Evolutionary conservation across 2,797 vertebrate species (phyloP), one percentile per base, ranked within the genome.

Genomic region (Sparidentex hasta): DNA sequence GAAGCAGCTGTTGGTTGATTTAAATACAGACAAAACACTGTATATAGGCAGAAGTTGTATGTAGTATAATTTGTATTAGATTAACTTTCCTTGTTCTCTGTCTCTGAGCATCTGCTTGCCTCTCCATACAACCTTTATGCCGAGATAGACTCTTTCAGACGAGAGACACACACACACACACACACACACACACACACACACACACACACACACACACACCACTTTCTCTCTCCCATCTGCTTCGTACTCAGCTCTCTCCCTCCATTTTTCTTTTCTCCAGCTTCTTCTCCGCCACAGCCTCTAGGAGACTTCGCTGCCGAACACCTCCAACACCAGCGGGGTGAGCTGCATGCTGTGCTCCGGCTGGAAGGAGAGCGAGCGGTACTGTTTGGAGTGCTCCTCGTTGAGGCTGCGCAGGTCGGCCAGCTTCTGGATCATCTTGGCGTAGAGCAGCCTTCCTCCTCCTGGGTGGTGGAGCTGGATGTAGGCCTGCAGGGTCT

Each of bases 351-450:
- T 97, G 96, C 96, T 97, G 94, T 96, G 96, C 88, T 97, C 96
- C 0, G 98, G 98, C 93, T 97, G 96, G 94, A 98, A 97, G 90
- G 98, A 97, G 65, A 99, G 96, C 17, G 93, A 96, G 90, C 97
- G 98, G 93, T 99, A 99, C 95, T 99, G 98, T 89, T 97, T 97
- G 88, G 97, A 98, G 95, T 99, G 97, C 92, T 99, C 98, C 95
- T 99, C 98, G 1, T 98, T 99, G 69, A 99, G 96, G 95, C 97
- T 99, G 57, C 98, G 96, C 65, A 99, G 95, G 88, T 99, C 98
- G 0, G 98, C 97, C 80, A 99, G 94, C 88, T 99, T 99, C 95
- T 99, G 98, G 95, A 99, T 99, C 98, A 99, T 99, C 93, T 98
- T 99, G 87, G 98, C 96, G 0, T 99, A 99, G 23, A 98, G 96